Percentiles rank a stretch among this genome's conserved stretches.
phyloP scores from a whole-genome alignment of 2,888 invertebrate species.

The Pycnomerus fuliginosus region DNA sequence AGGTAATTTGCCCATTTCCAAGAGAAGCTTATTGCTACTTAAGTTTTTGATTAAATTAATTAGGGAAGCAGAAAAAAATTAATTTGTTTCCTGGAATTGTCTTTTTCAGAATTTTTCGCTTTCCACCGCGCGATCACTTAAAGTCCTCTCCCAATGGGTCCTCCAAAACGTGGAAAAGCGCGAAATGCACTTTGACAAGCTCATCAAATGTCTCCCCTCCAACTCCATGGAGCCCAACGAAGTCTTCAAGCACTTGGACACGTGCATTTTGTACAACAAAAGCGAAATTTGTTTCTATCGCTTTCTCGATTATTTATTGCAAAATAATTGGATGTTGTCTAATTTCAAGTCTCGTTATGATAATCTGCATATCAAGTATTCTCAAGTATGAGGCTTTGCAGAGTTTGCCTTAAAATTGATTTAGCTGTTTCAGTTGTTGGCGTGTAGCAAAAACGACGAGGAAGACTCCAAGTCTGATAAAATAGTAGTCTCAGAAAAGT shows the following conservation, averaged over 20 bases:
- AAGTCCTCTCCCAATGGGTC: slow-evolving; percentile 59
- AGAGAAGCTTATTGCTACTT: no score
- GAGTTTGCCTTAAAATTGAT: neutral
- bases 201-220: slow-evolving; percentile 57
- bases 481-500: slow-evolving; percentile 45
- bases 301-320: slow-evolving; percentile 52
- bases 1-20: no score
- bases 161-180: slow-evolving; percentile 53
- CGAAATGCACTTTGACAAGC: slow-evolving; percentile 57
- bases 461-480: slow-evolving; percentile 36
- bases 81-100: slow-evolving; percentile 24
- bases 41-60: slow-evolving; percentile 3
- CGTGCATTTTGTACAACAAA: slow-evolving; percentile 58
- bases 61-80: slow-evolving; percentile 2
- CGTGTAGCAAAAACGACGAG: slow-evolving; percentile 35
- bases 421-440: slow-evolving; percentile 24
- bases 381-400: slow-evolving; percentile 43
- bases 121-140: slow-evolving; percentile 51
- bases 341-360: slow-evolving; percentile 56
- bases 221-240: slow-evolving; percentile 53
- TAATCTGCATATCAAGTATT: slow-evolving; percentile 53
- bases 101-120: slow-evolving; percentile 49
- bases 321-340: slow-evolving; percentile 56
- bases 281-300: slow-evolving; percentile 61
- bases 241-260: slow-evolving; percentile 59